Percentiles rank a stretch among this genome's conserved stretches.
Conservation (phyloP, 2,797 vertebrate genomes). For the Alosa sapidissima region DNA sequence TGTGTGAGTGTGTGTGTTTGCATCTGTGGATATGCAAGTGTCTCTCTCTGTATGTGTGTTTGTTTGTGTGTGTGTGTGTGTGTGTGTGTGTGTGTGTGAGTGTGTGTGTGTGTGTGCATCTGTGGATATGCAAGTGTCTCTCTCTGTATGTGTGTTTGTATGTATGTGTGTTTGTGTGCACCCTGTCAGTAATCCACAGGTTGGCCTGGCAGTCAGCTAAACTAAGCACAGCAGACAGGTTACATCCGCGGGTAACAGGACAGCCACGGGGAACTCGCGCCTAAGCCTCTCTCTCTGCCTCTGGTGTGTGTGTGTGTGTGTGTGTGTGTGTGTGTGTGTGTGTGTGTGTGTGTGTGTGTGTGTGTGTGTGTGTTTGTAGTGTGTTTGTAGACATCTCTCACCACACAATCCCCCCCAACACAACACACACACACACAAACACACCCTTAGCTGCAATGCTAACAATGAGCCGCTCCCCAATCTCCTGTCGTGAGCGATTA, state of each 20-base stretch:
- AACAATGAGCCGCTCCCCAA: neutral
- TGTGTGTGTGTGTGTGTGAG: neutral
- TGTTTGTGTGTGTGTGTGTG: neutral
- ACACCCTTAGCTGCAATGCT: neutral
- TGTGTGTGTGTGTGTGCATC: neutral
- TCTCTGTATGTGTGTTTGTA: neutral
- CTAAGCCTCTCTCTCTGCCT: neutral
- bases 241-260: neutral
- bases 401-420: neutral
- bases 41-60: no score
- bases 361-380: neutral
- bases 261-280: neutral
- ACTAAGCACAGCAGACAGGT: neutral
- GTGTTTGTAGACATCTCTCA: neutral
- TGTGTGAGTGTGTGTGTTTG: neutral
- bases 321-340: neutral
- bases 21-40: neutral
- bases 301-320: neutral
- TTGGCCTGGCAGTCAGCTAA: neutral
- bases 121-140: neutral
- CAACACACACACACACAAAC: neutral
- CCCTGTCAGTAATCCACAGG: slow-evolving; percentile 11
- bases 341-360: neutral
- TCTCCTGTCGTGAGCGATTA: neutral
- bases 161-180: neutral